phyloP scores from a whole-genome alignment of 2,888 invertebrate genomes.

The Drosophila sordidapex region DNA sequence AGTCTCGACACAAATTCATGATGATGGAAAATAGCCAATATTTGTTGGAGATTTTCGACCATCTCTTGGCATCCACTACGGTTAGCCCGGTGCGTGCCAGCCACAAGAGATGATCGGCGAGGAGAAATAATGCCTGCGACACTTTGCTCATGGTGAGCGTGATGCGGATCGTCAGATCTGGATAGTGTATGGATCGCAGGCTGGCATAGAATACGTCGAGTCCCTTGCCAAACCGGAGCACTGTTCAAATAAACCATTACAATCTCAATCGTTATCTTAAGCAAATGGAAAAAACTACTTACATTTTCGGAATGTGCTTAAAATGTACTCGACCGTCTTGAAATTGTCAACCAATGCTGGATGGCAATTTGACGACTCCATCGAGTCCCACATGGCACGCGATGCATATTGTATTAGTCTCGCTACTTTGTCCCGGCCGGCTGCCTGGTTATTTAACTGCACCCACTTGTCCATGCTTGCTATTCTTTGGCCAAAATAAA shows the following conservation, averaged over 20 bases:
- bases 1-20: constrained; percentile 92
- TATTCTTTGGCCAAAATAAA: constrained; percentile 42
- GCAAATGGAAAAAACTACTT: constrained; percentile 76
- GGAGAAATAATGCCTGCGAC: constrained; percentile 91
- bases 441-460: constrained; percentile 82
- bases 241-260: constrained; percentile 85
- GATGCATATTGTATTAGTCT: constrained; percentile 93
- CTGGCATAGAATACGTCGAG: constrained; percentile 92
- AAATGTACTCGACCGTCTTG: constrained; percentile 92
- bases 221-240: constrained; percentile 93
- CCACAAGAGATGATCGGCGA: constrained; percentile 95
- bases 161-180: constrained; percentile 89
- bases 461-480: constrained; percentile 83
- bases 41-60: constrained; percentile 90
- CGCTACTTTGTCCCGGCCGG: constrained; percentile 84
- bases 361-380: constrained; percentile 87
- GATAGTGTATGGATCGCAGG: constrained; percentile 89
- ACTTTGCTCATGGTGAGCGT: constrained; percentile 92
- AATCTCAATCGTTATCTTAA: neutral
- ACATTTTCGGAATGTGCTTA: constrained; percentile 95
- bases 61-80: constrained; percentile 90
- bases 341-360: constrained; percentile 90
- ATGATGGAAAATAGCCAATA: constrained; percentile 94
- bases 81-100: constrained; percentile 89
- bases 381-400: constrained; percentile 91